phyloP scores from a whole-genome alignment of 2,888 invertebrate species.

The Parasteatoda lunata region DNA sequence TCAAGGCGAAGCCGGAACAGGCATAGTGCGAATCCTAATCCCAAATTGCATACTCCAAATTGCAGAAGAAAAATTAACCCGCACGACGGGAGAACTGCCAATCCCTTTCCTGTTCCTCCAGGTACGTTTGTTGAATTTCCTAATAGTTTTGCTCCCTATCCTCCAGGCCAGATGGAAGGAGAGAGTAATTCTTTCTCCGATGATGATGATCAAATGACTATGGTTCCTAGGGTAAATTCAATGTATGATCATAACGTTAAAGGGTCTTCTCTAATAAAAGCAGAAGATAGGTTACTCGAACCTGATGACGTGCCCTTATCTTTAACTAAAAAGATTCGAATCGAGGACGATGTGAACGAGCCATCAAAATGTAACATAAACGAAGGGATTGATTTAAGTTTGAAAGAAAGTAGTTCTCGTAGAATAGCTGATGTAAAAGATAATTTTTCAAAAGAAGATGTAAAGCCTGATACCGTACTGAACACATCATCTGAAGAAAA shows the following conservation, averaged over 20 bases:
- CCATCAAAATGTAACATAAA: constrained; percentile 41
- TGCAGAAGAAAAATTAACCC: constrained; percentile 93
- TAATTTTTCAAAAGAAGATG: not conserved
- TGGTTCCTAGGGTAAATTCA: constrained; percentile 8
- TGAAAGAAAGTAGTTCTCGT: constrained; percentile 78
- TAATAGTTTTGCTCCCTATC: constrained; percentile 36
- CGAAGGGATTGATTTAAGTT: constrained; percentile 76
- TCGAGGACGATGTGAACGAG: constrained; percentile 71
- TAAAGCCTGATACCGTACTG: not conserved
- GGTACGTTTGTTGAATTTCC: constrained; percentile 48
- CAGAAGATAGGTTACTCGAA: not conserved
- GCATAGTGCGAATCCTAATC: constrained; percentile 98
- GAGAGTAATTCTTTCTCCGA: constrained; percentile 56
- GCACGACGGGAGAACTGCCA: constrained; percentile 91
- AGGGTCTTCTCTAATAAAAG: not conserved
- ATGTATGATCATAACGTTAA: constrained; percentile 21
- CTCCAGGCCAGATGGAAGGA: constrained; percentile 44
- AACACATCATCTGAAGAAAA: constrained; percentile 4
- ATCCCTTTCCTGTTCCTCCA: constrained; percentile 81
- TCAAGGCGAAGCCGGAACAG: constrained; percentile 95
- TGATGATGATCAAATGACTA: constrained; percentile 34
- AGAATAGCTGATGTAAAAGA: not conserved
- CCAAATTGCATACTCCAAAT: constrained; percentile 97
- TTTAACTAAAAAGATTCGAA: constrained; percentile 70
- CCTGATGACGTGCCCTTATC: constrained; percentile 53